Evolutionary conservation across 2,888 invertebrate genomes (phyloP), one percentile per base, ranked within the genome.

Genomic region (Macaria notata): DNA sequence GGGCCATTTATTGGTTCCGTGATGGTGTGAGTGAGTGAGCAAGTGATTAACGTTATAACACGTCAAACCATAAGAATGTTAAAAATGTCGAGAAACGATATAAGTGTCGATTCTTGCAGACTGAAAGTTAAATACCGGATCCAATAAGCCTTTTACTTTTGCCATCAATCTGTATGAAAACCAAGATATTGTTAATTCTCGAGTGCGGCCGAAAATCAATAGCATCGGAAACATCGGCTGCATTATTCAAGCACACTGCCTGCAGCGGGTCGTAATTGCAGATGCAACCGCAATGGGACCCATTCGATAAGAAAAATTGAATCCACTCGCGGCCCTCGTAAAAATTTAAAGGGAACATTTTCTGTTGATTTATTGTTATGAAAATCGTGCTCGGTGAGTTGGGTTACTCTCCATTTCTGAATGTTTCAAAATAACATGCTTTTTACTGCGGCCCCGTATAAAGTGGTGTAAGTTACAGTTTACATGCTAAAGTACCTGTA

Each of bases 271-370:
- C 70, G 62, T 65, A 77, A 50, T 44, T 44, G 44, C 36, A 36
- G 44, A 44, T 44, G 29, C 69, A 54, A 53, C 56, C 77, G 75
- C 76, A 75, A 76, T 71, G 66, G 75, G 76, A 49, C 70, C 56
- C 65, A 75, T 50, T 54, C 68, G 81, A 82, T 79, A 81, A 79
- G 69, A 62, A 65, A 75, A 72, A 73, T 75, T 72, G 69, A 77
- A 79, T 77, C 70, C 69, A 72, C 73, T 72, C 68, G 62, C 56
- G 70, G 63, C 43, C 54, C 65, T 63, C 63, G 60, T 71, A 73
- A 69, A 73, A 69, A 64, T 72, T 72, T 65, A 67, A 68, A 57
- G 62, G 61, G 55, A 62, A 59, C 66, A 64, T 68, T 68, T 65
- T 66, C 63, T 57, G 59, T 54, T 70, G 67, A 74, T 70, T 71